A percentile compares a stretch with the other conserved stretches of the same genome.
Conservation (phyloP, 1,140 invertebrate genomes). For the Pararge aegeria region DNA sequence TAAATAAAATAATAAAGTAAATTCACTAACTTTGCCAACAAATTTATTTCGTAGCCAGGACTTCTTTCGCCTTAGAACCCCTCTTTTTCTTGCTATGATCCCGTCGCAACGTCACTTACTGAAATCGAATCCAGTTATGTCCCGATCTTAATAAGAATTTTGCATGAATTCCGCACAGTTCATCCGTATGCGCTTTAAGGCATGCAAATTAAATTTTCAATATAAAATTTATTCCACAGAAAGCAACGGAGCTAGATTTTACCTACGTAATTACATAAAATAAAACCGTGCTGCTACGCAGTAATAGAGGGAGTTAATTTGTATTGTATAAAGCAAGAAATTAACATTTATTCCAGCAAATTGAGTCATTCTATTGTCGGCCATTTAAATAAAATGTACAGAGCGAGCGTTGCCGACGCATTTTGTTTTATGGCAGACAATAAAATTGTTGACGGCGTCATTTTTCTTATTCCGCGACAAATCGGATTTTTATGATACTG, state of each 20-base stretch:
- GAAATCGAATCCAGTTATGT: too few species aligned
- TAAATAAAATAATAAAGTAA: too few species aligned
- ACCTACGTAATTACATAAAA: neutral
- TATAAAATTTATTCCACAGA: neutral
- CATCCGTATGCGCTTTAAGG: too few species aligned
- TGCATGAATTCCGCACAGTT: too few species aligned
- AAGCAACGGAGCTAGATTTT: neutral
- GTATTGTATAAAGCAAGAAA: conserved; percentile 22
- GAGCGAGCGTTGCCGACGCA: conserved; percentile 21
- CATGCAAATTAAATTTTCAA: neutral
- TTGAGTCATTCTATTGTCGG: conserved; percentile 18
- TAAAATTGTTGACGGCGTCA: conserved; percentile 30
- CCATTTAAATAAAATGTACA: conserved; percentile 28
- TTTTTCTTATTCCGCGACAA: conserved; percentile 29
- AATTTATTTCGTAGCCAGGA: too few species aligned
- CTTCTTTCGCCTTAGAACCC: too few species aligned
- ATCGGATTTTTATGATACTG: conserved; percentile 24
- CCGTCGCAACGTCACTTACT: too few species aligned
- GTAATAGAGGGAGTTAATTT: conserved; percentile 15
- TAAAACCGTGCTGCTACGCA: conserved; percentile 6
- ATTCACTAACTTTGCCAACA: too few species aligned
- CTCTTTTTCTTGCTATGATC: too few species aligned
- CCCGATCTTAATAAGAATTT: too few species aligned
- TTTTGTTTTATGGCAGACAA: conserved; percentile 28
- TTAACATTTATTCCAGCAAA: conserved; percentile 25